Evolutionary conservation across 1,140 invertebrate species (phyloP), one percentile per base, ranked within the genome.

Genomic region (Agrilus planipennis): DNA sequence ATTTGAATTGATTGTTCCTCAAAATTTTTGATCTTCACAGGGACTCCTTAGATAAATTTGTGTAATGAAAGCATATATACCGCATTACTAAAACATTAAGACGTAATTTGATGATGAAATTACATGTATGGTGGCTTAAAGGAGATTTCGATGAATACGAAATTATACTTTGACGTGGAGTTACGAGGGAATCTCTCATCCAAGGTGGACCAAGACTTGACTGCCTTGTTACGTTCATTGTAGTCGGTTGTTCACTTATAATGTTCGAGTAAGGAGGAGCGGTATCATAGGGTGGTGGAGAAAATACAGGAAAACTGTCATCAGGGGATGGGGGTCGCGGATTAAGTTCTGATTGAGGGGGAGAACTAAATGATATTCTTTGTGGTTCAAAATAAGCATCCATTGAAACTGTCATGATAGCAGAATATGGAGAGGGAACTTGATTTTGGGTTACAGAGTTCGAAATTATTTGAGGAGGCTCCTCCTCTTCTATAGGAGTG

Each of bases 341-440:
- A 42, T 77, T 71, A 2, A 81, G 56, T 49, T 81, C 79, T 25
- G 79, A 82, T 43, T 71, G 73, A 0, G 82, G 79, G 1, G 81
- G 82, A 2, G 83, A 82, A 38, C 79, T 76, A 55, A 82, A 83
- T 2, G 81, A 84, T 40, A 84, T 78, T 17, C 81, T 66, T 4
- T 76, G 72, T 0, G 83, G 83, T 45, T 91, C 88, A 29, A 90
- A 67, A 55, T 89, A 92, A 3, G 79, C 84, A 39, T 90, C 87
- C 2, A 89, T 71, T 2, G 84, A 84, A 10, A 80, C 75, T 1
- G 86, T 86, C 67, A 85, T 76, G 1, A 84, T 71, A 0, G 87
- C 86, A 1, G 86, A 89, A 49, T 81, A 86, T 0, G 86, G 86
- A 0, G 87, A 86, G 11, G 53, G 51, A 15, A 47, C 55, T 50